phyloP scores from a whole-genome alignment of 2,888 invertebrate species.

The Hirtodrosophila alboralis region DNA sequence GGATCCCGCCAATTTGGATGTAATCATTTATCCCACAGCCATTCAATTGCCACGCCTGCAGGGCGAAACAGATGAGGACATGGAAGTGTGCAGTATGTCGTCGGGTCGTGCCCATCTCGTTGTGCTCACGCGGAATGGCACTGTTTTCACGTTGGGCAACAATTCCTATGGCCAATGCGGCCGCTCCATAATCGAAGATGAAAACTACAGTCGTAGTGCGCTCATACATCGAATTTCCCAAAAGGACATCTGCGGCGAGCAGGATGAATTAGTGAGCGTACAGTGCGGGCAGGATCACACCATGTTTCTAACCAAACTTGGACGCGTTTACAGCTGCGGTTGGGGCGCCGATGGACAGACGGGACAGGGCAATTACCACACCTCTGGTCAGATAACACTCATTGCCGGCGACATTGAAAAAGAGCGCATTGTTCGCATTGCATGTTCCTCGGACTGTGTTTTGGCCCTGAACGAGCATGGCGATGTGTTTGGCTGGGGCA shows the following conservation, averaged over 20 bases:
- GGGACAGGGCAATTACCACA: constrained; percentile 89
- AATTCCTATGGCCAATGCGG: constrained; percentile 98
- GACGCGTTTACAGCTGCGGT: constrained; percentile 94
- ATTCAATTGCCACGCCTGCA: constrained; percentile 87
- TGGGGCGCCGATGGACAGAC: constrained; percentile 98
- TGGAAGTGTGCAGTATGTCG: constrained; percentile 83
- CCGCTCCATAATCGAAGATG: constrained; percentile 89
- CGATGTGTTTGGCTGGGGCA: constrained; percentile 98
- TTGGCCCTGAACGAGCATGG: constrained; percentile 95
- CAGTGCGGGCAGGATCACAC: constrained; percentile 95
- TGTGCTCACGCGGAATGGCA: constrained; percentile 91
- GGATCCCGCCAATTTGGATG: constrained; percentile 87
- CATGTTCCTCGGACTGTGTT: constrained; percentile 93
- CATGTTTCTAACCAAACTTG: constrained; percentile 89
- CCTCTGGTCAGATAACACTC: constrained; percentile 86
- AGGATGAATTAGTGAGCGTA: constrained; percentile 86
- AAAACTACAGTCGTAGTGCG: constrained; percentile 89
- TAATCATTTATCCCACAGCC: constrained; percentile 89
- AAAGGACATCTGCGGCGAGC: constrained; percentile 87
- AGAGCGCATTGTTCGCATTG: constrained; percentile 92
- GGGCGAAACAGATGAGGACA: constrained; percentile 85
- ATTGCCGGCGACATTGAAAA: constrained; percentile 92
- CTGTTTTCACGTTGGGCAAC: constrained; percentile 93
- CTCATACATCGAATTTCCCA: constrained; percentile 88
- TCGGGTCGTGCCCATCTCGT: constrained; percentile 95